Evolutionary conservation across 2,113 vertebrate genomes (phyloP).

Genomic region (Hyperopisus bebe): DNA sequence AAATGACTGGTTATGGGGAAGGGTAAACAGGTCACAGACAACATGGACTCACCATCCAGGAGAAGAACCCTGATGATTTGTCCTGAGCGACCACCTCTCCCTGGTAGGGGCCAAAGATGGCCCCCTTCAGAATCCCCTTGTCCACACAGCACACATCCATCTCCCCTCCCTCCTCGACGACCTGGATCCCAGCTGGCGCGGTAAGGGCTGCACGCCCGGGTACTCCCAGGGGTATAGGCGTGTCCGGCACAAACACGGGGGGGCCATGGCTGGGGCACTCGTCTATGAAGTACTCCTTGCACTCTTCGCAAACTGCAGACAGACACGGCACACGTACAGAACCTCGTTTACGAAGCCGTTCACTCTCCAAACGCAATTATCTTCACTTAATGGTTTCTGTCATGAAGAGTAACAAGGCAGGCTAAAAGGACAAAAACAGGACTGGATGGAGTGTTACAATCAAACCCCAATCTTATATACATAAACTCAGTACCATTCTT

Average conservation of each 20-base stretch:
- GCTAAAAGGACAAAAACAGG: neutral
- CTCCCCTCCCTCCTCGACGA: slow-evolving; percentile 69
- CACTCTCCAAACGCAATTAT: neutral
- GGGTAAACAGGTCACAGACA: slow-evolving; percentile 52
- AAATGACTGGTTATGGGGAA: neutral
- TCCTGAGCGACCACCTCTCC: slow-evolving; percentile 83
- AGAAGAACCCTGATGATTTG: slow-evolving; percentile 78
- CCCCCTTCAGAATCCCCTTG: slow-evolving; percentile 75
- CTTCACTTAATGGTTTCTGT: neutral
- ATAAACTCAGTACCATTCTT: neutral
- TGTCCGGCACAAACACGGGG: slow-evolving; percentile 76
- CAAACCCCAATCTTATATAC: neutral
- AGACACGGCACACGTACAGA: neutral
- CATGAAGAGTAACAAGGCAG: neutral
- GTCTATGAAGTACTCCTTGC: slow-evolving; percentile 82
- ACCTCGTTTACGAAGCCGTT: neutral
- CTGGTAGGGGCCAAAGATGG: slow-evolving; percentile 85
- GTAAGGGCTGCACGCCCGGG: slow-evolving; percentile 79
- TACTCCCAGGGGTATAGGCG: slow-evolving; percentile 62
- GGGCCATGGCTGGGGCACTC: slow-evolving; percentile 79
- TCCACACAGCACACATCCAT: slow-evolving; percentile 77
- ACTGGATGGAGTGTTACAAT: neutral
- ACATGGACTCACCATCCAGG: slow-evolving; percentile 80
- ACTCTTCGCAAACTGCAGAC: slow-evolving; percentile 82
- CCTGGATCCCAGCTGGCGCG: slow-evolving; percentile 72